Conservation (phyloP, 1,140 invertebrate genomes). For the Elysia chlorotica region DNA sequence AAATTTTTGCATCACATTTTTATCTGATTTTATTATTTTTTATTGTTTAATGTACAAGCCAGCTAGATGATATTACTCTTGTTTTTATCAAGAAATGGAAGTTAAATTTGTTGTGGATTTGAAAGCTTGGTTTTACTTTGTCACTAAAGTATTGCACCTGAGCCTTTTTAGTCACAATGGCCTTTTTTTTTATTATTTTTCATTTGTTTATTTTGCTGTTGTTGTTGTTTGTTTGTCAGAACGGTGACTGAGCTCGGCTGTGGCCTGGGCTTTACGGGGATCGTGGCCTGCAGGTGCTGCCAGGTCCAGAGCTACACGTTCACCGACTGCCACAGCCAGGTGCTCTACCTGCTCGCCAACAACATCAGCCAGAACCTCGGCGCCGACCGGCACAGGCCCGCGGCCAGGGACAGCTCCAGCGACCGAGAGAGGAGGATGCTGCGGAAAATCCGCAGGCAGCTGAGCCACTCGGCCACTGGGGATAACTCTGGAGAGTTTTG, state of each 20-base stretch:
- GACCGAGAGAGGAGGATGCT: constrained; percentile 41
- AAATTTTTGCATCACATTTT: no score
- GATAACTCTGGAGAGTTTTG: constrained; percentile 4
- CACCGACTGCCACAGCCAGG: constrained; percentile 51
- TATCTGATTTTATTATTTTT: no score
- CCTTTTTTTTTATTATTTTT: no score
- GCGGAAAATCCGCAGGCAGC: constrained; percentile 40
- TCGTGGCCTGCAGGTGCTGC: constrained; percentile 43
- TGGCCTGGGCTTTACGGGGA: constrained; percentile 53
- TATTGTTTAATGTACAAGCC: no score
- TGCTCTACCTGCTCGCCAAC: constrained; percentile 45
- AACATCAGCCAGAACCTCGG: constrained; percentile 51
- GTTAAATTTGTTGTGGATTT: no score
- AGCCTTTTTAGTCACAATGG: no score
- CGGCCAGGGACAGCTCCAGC: neutral
- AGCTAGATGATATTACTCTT: no score
- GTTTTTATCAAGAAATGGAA: no score
- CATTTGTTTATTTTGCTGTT: no score
- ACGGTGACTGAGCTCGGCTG: constrained; percentile 49
- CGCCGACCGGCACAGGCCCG: neutral
- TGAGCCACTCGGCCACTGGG: constrained; percentile 38
- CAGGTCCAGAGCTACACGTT: constrained; percentile 41
- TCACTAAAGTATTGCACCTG: no score
- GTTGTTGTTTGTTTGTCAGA: neutral
- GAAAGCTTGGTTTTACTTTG: no score